Evolutionary conservation across 2,113 vertebrate species (phyloP), one percentile per base, ranked within the genome.

Genomic region (Corapipo altera): DNA sequence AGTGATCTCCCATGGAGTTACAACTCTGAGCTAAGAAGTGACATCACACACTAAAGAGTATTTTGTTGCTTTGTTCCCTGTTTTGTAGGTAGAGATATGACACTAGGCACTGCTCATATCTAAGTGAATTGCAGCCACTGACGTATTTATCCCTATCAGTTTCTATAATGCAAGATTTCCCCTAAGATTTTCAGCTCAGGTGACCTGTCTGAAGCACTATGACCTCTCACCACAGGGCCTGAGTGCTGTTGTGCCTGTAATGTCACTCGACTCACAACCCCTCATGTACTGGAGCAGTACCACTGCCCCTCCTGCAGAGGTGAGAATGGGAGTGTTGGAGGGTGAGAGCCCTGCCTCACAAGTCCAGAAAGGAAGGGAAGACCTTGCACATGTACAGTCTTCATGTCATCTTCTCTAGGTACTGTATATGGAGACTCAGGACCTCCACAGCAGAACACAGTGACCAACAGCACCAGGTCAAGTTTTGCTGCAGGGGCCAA

Each of bases 291-390:
- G 4, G 8, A 24, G 27, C 9, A 61, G 30, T 44, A 48, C 11
- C 35, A 28, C 27, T 7, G 33, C 4, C 6, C 14, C 12, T 67
- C 14, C 51, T 7, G 4, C 57, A 46, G 8, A 24, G 27, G 9
- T 22, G 52, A 55, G 33, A 57, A 6, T 0, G 0, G 6, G 37
- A 85, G 7, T 35, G 9, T 24, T 37, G 26, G 16, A 18, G 3
- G 2, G 5, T 27, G n/a, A 65, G 69, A 71, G 3, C 27, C 27
- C 19, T 81, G n/a, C 4, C 44, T 69, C 44, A 78, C 8, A 41
- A 91, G 13, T 41, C 24, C 49, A 32, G 1, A 4, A 30, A 1
- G 2, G 3, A 43, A 22, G 12, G 0, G 2, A 52, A 30, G 2
- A 3, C 18, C 9, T 71, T 51, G 33, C 4, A 26, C 8, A 12